Evolutionary conservation across 2,113 vertebrate species (phyloP).

Genomic region (Nanorana parkeri): DNA sequence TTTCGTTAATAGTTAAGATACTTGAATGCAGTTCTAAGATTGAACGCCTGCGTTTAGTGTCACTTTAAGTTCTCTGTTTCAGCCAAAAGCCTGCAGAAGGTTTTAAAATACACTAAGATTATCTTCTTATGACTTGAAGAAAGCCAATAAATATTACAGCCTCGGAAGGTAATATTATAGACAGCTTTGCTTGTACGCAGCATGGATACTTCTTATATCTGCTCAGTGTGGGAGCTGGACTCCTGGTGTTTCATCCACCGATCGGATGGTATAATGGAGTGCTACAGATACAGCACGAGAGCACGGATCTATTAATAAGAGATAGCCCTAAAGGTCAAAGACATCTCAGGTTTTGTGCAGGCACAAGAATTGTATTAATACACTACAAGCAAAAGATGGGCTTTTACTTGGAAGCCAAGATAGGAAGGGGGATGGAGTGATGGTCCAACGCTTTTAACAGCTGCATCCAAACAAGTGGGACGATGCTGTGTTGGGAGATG

Average conservation of each 20-base stretch:
- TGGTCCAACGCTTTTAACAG: neutral
- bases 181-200: neutral
- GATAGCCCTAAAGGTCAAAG: conserved; percentile 8
- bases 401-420: neutral
- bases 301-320: conserved; percentile 24
- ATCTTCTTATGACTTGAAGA: too few relatives aligned
- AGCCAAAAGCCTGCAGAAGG: too few relatives aligned
- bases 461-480: neutral
- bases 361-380: conserved; percentile 14
- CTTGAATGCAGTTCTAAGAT: too few relatives aligned
- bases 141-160: too few relatives aligned
- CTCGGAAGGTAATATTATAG: neutral
- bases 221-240: neutral
- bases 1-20: too few relatives aligned
- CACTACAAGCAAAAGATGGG: neutral
- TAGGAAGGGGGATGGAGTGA: neutral
- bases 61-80: too few relatives aligned
- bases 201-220: neutral
- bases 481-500: neutral
- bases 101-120: too few relatives aligned
- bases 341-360: conserved; percentile 19
- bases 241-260: neutral
- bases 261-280: neutral
- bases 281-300: neutral
- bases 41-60: too few relatives aligned